Evolutionary conservation across 1,140 invertebrate species (phyloP), one percentile per base, ranked within the genome.

Genomic region (Scaptomyza montana): DNA sequence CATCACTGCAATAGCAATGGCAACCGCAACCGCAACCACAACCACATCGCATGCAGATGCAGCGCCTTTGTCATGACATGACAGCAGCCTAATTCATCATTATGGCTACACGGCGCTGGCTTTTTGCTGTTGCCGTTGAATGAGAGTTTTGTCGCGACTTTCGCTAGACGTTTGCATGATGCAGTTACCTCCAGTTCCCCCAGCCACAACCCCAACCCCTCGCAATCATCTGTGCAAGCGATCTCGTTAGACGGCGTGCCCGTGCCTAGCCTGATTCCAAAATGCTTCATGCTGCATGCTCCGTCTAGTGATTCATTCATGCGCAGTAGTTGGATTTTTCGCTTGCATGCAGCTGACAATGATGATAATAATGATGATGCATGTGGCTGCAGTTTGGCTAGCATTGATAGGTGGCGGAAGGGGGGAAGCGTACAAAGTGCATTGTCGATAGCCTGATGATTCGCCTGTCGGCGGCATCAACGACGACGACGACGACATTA

Each of bases 51-150:
- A 90, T 90, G 87, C 87, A 77, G 82, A 55, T 73, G 64, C 70
- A 72, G 75, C 77, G 82, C 82, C 79, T 90, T 84, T 89, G 87
- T 90, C 87, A 90, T 90, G 87, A 90, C 87, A 90, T 90, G 87
- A 90, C 87, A 90, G 87, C 87, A 90, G 81, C 81, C 87, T 90
- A 90, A 90, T 90, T 90, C 87, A 90, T 90, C 87, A 90, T 90
- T 90, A 90, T 89, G 84, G 84, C 67, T 80, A 77, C 77, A 79
- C 54, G 66, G 64, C 43, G 19, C 51, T 65, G 59, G 63, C 45
- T 65, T 60, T 41, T 36, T 25, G 41, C 41, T 19, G 28, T 41
- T 33, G 59, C 25, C 47, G 75, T 73, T 80, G 79, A 84, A 70
- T 74, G 84, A 80, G 84, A 87, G 84, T 89, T 89, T 89, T 89